These are phyloP conservation scores for Leptinotarsa juncta DNA, from an alignment of 2,888 invertebrate genomes.

Conservation along the genomic window DNA sequence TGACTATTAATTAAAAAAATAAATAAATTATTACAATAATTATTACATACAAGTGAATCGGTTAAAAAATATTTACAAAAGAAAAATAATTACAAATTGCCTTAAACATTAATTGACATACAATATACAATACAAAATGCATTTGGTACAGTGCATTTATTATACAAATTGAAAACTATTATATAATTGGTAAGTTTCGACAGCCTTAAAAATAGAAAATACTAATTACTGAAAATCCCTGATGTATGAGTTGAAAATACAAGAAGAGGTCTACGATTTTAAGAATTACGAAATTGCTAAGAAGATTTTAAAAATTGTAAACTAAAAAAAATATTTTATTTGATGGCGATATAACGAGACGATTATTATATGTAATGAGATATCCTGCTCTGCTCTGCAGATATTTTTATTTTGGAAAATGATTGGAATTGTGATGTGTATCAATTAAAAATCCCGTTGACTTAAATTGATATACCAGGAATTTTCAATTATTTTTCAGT, in stretches of 20 bases:
- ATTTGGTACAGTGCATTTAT: slow-evolving; percentile 53
- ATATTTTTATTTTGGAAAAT: too few species aligned
- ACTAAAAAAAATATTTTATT: too few species aligned
- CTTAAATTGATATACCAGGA: neutral
- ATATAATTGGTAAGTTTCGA: slow-evolving; percentile 50
- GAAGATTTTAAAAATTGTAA: too few species aligned
- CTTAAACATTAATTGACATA: slow-evolving; percentile 55
- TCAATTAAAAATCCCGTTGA: neutral
- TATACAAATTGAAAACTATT: slow-evolving; percentile 37
- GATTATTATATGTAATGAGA: too few species aligned
- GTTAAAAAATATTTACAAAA: slow-evolving; percentile 58
- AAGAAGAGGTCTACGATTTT: neutral
- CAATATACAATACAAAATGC: slow-evolving; percentile 55
- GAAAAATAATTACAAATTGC: slow-evolving; percentile 56
- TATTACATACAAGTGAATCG: slow-evolving; percentile 42
- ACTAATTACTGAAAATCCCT: slow-evolving; percentile 8
- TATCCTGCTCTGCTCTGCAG: too few species aligned
- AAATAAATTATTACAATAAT: slow-evolving; percentile 46
- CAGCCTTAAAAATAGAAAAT: slow-evolving; percentile 44
- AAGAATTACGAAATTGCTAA: too few species aligned
- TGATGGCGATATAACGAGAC: too few species aligned
- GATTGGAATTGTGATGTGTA: neutral
- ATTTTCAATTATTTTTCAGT: slow-evolving; percentile 4
- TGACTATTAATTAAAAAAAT: slow-evolving; percentile 37
- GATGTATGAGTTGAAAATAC: neutral